Conservation (phyloP, 2,888 invertebrate species). For the Orchesella flavescens region DNA sequence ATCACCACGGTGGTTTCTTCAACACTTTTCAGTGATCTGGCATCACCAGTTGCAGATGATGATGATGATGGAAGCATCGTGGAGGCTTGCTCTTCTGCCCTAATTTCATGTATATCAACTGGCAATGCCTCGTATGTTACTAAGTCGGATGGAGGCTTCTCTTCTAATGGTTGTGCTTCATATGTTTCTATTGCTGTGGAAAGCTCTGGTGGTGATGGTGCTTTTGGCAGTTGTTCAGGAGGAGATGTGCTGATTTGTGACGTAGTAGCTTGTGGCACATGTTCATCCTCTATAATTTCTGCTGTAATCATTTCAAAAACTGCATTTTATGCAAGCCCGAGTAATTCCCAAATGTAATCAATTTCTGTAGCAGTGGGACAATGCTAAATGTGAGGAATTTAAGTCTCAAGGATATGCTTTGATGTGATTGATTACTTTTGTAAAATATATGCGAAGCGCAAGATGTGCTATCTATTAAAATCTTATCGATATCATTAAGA, state of each 20-base stretch:
- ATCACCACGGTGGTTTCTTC: conserved; percentile 68
- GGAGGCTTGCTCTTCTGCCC: neutral
- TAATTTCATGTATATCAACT: conserved; percentile 2
- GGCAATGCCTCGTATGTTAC: neutral
- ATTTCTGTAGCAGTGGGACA: neutral
- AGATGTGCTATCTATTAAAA: too few relatives aligned
- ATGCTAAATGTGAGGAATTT: neutral
- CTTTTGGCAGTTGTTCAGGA: conserved; percentile 44
- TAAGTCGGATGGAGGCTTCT: conserved; percentile 70
- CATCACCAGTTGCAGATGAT: neutral
- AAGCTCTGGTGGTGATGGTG: conserved; percentile 19
- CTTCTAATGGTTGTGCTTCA: conserved; percentile 71
- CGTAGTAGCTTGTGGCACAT: neutral
- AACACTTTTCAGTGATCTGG: conserved; percentile 47
- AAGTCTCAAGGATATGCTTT: too few relatives aligned
- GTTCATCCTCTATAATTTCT: neutral
- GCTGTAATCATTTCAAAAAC: too few relatives aligned
- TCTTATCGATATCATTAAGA: too few relatives aligned
- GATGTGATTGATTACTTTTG: too few relatives aligned
- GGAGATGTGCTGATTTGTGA: neutral
- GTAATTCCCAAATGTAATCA: neutral
- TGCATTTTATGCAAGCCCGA: neutral
- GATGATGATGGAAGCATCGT: conserved; percentile 16
- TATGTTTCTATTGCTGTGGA: conserved; percentile 9
- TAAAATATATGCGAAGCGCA: too few relatives aligned